Evolutionary conservation across 2,113 vertebrate genomes (phyloP).

Genomic region (Ictalurus furcatus): DNA sequence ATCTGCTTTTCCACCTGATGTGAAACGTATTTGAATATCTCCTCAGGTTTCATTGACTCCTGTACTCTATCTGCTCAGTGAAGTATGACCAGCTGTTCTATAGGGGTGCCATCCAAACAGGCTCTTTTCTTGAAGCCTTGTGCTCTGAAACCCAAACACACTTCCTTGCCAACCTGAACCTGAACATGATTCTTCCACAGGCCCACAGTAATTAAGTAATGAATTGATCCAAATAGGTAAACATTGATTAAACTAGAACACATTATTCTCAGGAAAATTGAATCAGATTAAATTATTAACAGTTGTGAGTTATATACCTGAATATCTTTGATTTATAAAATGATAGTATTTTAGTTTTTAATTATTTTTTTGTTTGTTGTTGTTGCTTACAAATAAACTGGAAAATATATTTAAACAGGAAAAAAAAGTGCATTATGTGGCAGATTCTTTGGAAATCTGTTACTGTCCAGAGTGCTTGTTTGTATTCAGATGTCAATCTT

Average conservation of each 20-base stretch:
- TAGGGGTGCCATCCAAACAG: constrained; percentile 6
- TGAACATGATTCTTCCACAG: neutral
- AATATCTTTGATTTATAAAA: neutral
- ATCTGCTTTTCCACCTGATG: constrained; percentile 2
- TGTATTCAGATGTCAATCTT: neutral
- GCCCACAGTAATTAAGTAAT: neutral
- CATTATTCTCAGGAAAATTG: neutral
- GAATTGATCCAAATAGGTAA: neutral
- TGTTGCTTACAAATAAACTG: neutral
- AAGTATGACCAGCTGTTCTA: constrained; percentile 13
- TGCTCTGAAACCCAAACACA: constrained; percentile 28
- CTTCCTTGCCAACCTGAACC: constrained; percentile 5
- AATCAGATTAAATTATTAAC: neutral
- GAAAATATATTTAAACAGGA: neutral
- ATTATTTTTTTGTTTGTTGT: neutral
- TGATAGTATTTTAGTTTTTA: neutral
- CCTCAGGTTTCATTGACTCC: constrained; percentile 20
- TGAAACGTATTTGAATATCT: neutral
- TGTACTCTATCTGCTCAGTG: constrained; percentile 9
- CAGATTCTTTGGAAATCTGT: neutral
- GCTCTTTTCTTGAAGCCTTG: neutral
- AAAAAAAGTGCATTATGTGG: neutral
- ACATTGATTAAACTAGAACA: neutral
- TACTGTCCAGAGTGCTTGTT: neutral
- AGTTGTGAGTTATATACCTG: neutral